phyloP scores from a whole-genome alignment of 2,888 invertebrate genomes.

The Drosophila quinaria region DNA sequence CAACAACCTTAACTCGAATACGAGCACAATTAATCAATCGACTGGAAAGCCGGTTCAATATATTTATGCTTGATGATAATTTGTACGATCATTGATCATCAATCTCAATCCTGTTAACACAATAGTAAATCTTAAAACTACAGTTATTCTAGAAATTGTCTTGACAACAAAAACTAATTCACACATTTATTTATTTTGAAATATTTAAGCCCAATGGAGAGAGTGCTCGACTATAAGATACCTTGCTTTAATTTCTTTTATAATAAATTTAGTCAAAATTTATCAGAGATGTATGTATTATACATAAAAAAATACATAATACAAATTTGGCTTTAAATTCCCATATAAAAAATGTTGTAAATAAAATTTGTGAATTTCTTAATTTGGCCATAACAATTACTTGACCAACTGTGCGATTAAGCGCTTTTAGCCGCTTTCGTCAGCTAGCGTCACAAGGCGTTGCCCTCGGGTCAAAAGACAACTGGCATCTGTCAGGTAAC shows the following conservation, averaged over 20 bases:
- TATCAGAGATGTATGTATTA: too few relatives aligned
- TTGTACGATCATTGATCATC: not conserved
- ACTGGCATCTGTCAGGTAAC: constrained; percentile 35
- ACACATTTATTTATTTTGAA: not conserved
- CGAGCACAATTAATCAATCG: not conserved
- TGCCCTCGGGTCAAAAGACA: constrained; percentile 44
- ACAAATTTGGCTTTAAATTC: too few relatives aligned
- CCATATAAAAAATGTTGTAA: too few relatives aligned
- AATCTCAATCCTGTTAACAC: constrained; percentile 42
- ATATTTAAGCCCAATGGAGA: too few relatives aligned
- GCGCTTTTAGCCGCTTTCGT: not conserved
- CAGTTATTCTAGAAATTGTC: not conserved
- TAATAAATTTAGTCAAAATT: too few relatives aligned
- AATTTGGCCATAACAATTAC: not conserved
- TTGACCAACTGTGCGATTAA: not conserved
- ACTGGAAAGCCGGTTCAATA: not conserved
- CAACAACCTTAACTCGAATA: not conserved
- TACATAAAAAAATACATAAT: too few relatives aligned
- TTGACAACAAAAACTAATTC: not conserved
- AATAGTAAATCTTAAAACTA: constrained; percentile 2
- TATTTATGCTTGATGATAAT: not conserved
- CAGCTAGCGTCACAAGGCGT: constrained; percentile 17
- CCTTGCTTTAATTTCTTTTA: too few relatives aligned
- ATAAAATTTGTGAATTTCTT: too few relatives aligned
- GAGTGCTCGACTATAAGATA: too few relatives aligned